Evolutionary conservation across 2,113 vertebrate genomes (phyloP).

Genomic region (Herpetotheres cachinnans): DNA sequence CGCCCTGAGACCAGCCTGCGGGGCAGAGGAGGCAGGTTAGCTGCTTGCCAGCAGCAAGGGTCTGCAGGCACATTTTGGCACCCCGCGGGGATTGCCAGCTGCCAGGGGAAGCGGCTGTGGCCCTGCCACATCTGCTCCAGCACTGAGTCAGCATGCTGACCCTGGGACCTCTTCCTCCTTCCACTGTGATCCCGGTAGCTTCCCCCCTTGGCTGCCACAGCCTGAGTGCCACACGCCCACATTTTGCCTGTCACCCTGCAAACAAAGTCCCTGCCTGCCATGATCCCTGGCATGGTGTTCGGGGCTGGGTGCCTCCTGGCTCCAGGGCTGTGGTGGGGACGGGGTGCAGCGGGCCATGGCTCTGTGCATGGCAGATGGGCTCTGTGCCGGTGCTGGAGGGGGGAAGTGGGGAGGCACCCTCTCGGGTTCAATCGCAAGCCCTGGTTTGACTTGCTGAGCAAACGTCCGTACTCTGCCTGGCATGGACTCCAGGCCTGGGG

Average conservation of each 20-base stretch:
- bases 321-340: background rate
- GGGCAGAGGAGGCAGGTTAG: background rate
- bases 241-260: background rate
- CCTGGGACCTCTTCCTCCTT: background rate
- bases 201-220: background rate
- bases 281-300: background rate
- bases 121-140: fast-evolving
- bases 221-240: background rate
- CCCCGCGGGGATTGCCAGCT: fast-evolving
- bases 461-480: background rate
- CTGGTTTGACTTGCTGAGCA: background rate
- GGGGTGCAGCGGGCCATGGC: fast-evolving
- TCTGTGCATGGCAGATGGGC: fast-evolving
- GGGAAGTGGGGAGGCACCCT: background rate
- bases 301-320: fast-evolving
- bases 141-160: fast-evolving
- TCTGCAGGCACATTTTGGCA: background rate
- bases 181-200: background rate
- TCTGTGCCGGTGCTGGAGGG: background rate
- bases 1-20: conserved; percentile 84
- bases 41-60: background rate
- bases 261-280: background rate
- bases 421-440: background rate
- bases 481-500: fast-evolving
- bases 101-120: background rate